Base-by-base conservation (phyloP, 2,888 invertebrate species). In the Diabrotica balteata region DNA sequence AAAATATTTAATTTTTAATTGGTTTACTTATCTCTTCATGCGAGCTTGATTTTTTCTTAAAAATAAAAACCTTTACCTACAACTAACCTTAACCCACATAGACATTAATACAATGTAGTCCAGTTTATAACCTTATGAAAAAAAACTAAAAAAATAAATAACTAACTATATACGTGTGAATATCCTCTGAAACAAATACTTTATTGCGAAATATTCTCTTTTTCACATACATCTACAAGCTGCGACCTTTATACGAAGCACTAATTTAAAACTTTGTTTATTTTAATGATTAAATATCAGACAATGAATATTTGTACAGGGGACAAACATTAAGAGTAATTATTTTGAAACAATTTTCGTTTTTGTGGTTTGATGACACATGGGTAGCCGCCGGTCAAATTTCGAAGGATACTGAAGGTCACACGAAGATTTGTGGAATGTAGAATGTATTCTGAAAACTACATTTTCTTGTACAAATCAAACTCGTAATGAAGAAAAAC, bases 261-360 rank as follows among this genome's bases (percentile, higher is more conserved):
- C 53, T 9, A 53, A 54, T 54, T 54, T 54, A 43, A 43, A 54
- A 53, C 3, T 42, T 54, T 54, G 43, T 54, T 54, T 54, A 54
- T 54, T 54, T 42, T 54, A 6, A 54, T 43, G 43, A 54, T 54
- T 43, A 54, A 42, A 32, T 7, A 54, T 9, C 54, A n/a, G 43
- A 54, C 54, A 54, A 54, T 54, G 43, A 43, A 43, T n/a, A 22
- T 8, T 51, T n/a, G 42, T 43, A 42, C 5, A 43, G 43, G 43
- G 10, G 54, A n/a, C 42, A 43, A 43, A 43, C 42, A 54, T 32
- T 32, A 32, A 22, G 42, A 53, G 10, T 53, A 8, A 53, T 53
- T 53, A 32, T 32, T 32, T 53, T 53, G 43, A 54, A 54, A 54
- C n/a, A 42, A 43, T 54, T 22, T 53, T 54, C n/a, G 22, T 43